A percentile compares a stretch with the other conserved stretches of the same genome.
Conservation (phyloP, 2,797 vertebrate species). For the Rhynchonycteris naso region DNA sequence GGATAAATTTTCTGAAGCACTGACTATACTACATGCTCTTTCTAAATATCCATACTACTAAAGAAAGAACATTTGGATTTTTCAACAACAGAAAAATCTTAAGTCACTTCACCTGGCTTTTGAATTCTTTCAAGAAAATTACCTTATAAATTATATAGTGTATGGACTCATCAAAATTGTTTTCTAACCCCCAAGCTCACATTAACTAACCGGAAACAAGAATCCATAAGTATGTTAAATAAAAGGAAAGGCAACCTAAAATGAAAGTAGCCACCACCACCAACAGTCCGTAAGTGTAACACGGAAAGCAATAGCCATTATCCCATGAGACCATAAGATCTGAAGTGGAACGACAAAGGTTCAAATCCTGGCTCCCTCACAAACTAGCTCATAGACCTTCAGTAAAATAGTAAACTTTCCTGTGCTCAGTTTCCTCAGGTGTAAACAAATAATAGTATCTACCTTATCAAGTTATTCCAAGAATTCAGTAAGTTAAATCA, state of each 20-base stretch:
- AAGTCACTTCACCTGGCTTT: constrained; percentile 26
- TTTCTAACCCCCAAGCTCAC: background rate
- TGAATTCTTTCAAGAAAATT: constrained; percentile 51
- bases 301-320: background rate
- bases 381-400: background rate
- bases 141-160: constrained; percentile 14
- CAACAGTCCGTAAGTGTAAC: background rate
- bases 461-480: constrained; percentile 19
- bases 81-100: constrained; percentile 45
- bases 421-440: constrained; percentile 11
- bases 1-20: constrained; percentile 1
- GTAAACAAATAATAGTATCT: background rate
- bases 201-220: constrained; percentile 13
- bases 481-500: background rate
- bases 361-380: constrained; percentile 22
- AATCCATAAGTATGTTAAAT: background rate
- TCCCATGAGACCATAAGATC: background rate
- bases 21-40: background rate
- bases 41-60: constrained; percentile 8
- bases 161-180: constrained; percentile 30
- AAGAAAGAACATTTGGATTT: constrained; percentile 23
- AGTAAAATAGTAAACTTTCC: background rate
- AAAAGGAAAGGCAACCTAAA: background rate
- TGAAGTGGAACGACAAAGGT: background rate
- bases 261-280: background rate